These are phyloP conservation scores for Synanthedon vespiformis DNA, from an alignment of 2,888 invertebrate species.

Conservation along the genomic window DNA sequence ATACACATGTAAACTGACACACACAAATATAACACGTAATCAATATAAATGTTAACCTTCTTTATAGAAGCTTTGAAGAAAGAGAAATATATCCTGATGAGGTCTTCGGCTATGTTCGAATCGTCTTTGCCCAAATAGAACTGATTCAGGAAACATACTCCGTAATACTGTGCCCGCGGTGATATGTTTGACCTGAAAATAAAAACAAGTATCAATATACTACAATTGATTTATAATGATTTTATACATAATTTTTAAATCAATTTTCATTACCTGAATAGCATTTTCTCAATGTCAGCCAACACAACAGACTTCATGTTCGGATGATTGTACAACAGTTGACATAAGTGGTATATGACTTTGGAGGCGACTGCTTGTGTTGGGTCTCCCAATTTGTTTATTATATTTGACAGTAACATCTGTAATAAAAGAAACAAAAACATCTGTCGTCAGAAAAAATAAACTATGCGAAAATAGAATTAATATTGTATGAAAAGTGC, in stretches of 20 bases:
- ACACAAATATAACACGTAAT: too few relatives aligned
- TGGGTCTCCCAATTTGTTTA: slow-evolving; percentile 97
- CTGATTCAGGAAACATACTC: slow-evolving; percentile 91
- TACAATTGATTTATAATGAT: too few relatives aligned
- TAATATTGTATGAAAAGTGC: too few relatives aligned
- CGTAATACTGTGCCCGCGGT: slow-evolving; percentile 90
- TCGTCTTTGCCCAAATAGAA: slow-evolving; percentile 82
- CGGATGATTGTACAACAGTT: slow-evolving; percentile 85
- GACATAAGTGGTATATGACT: slow-evolving; percentile 85
- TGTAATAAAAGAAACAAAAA: too few relatives aligned
- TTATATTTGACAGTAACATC: slow-evolving; percentile 81
- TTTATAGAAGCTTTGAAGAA: slow-evolving; percentile 95
- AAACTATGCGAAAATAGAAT: too few relatives aligned
- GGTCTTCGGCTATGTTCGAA: slow-evolving; percentile 79
- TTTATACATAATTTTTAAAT: not conserved
- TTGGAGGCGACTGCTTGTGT: slow-evolving; percentile 88
- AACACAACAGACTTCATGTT: slow-evolving; percentile 92
- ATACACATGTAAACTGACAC: too few relatives aligned
- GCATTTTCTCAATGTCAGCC: slow-evolving; percentile 87
- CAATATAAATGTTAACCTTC: slow-evolving; percentile 55
- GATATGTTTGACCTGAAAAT: slow-evolving; percentile 82
- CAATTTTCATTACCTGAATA: slow-evolving; percentile 73
- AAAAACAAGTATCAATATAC: too few relatives aligned
- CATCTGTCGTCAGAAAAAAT: too few relatives aligned
- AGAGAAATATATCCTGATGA: slow-evolving; percentile 93